phyloP scores from a whole-genome alignment of 2,113 vertebrate species.

The Oceanites oceanicus region DNA sequence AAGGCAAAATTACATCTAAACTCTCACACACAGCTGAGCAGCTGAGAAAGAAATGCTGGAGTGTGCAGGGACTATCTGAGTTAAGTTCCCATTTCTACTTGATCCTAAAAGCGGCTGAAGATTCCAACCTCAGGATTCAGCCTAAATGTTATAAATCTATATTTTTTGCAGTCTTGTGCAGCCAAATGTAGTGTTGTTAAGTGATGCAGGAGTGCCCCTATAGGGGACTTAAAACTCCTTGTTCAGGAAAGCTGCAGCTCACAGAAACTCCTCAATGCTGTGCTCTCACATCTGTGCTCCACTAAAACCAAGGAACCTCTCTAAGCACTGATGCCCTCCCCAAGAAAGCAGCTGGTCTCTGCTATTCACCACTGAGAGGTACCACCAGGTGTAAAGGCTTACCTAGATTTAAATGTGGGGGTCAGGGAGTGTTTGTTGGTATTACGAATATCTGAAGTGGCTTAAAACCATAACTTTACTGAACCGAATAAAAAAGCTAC shows the following conservation, averaged over 20 bases:
- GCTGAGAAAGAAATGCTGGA: not conserved
- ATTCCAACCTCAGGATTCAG: not conserved
- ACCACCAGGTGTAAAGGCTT: not conserved
- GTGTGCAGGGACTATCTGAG: not conserved
- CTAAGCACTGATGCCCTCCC: not conserved
- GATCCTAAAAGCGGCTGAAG: not conserved
- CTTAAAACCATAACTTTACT: not conserved
- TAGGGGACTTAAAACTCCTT: not conserved
- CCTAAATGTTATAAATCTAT: not conserved
- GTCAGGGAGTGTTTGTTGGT: not conserved
- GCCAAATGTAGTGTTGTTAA: not conserved
- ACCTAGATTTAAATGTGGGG: not conserved
- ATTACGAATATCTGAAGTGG: not conserved
- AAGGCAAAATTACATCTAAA: slow-evolving; percentile 63
- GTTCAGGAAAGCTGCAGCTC: not conserved
- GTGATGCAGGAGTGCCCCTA: not conserved
- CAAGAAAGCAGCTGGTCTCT: not conserved
- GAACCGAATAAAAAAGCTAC: not conserved
- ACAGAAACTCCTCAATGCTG: not conserved
- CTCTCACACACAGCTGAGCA: not conserved
- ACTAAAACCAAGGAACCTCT: not conserved
- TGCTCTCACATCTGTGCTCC: not conserved
- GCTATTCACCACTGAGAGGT: not conserved
- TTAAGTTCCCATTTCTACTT: not conserved
- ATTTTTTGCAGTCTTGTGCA: not conserved